Percentiles rank a stretch among this genome's conserved stretches.
Conservation (phyloP, 1,140 invertebrate species). For the Ceratosolen fusciceps region DNA sequence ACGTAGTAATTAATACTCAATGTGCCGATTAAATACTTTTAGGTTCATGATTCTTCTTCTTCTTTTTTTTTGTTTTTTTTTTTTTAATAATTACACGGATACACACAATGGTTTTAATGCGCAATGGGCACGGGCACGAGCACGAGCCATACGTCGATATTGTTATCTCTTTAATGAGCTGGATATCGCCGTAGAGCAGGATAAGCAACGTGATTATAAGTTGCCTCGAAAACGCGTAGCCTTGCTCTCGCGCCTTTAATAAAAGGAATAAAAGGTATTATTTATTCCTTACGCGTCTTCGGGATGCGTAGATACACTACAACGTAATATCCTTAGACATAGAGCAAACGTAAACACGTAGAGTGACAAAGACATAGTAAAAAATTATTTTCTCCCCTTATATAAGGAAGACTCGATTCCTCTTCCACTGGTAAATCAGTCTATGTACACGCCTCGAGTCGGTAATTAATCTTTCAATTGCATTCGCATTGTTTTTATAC, state of each 20-base stretch:
- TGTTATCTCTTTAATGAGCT: background rate
- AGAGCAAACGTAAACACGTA: slow-evolving; percentile 33
- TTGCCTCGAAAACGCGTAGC: slow-evolving; percentile 11
- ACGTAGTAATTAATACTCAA: slow-evolving; percentile 18
- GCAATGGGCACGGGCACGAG: background rate
- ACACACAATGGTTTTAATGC: background rate
- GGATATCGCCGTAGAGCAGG: slow-evolving; percentile 2
- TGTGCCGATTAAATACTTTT: slow-evolving; percentile 37
- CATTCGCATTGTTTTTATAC: slow-evolving; percentile 5
- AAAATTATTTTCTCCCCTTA: slow-evolving; percentile 10
- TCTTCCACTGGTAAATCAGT: background rate
- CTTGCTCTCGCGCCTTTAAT: slow-evolving; percentile 2
- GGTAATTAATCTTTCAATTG: background rate
- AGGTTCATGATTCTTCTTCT: slow-evolving; percentile 28
- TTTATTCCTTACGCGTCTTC: background rate
- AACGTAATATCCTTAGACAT: background rate
- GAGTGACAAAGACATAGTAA: background rate
- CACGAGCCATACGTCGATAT: background rate
- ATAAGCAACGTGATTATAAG: slow-evolving; percentile 29
- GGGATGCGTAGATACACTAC: background rate
- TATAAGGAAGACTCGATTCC: slow-evolving; percentile 34
- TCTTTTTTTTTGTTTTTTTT: too few relatives aligned
- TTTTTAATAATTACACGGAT: slow-evolving; percentile 17
- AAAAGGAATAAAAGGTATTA: slow-evolving; percentile 1
- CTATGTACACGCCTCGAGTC: background rate